Conservation (phyloP, 2,113 vertebrate genomes). For the Thymallus thymallus region DNA sequence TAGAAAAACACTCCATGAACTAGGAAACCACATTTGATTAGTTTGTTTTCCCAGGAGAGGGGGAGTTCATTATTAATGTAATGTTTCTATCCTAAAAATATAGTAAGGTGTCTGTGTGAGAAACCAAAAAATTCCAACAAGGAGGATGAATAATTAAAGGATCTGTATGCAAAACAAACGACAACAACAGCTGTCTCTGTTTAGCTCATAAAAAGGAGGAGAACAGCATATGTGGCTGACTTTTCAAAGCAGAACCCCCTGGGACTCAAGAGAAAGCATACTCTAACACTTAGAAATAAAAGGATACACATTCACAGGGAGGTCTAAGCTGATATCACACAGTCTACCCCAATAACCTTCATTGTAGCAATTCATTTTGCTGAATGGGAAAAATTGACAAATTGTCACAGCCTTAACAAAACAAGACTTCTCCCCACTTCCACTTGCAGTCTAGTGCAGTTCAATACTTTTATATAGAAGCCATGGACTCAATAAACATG, state of each 20-base stretch:
- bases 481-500: not conserved
- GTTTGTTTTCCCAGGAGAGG: not conserved
- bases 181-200: slow-evolving; percentile 20
- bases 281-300: not conserved
- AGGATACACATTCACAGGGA: not conserved
- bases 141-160: slow-evolving; percentile 21
- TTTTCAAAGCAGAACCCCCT: not conserved
- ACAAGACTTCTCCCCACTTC: not conserved
- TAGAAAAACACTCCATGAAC: too few relatives aligned
- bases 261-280: not conserved
- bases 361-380: not conserved
- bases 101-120: slow-evolving; percentile 10
- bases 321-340: not conserved
- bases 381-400: not conserved
- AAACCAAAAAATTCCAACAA: not conserved
- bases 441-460: not conserved
- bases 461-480: not conserved
- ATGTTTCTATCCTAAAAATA: not conserved
- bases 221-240: not conserved
- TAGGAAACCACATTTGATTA: not conserved
- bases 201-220: slow-evolving; percentile 16
- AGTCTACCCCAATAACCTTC: not conserved
- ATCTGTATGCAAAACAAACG: slow-evolving; percentile 26
- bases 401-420: not conserved
- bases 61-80: slow-evolving; percentile 6